Percentiles rank a stretch among this genome's conserved stretches.
phyloP scores from a whole-genome alignment of 2,797 vertebrate species.

The Alcedo quadribrachys region DNA sequence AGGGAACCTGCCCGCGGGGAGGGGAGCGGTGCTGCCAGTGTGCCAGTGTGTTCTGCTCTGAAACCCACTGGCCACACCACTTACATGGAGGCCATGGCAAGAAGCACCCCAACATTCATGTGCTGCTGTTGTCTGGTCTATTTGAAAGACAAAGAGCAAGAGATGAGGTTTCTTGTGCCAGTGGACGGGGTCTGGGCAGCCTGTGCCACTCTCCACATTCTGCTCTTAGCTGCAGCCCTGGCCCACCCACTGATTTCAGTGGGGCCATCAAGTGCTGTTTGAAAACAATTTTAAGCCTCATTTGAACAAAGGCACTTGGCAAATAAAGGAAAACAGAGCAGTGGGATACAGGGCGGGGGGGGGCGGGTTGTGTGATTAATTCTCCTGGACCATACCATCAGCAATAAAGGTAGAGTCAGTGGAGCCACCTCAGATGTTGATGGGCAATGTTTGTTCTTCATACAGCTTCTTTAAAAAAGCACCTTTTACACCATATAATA shows the following conservation, averaged over 20 bases:
- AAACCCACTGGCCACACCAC: not conserved
- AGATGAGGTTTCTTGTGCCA: not conserved
- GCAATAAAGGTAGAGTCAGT: not conserved
- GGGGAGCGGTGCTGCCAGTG: not conserved
- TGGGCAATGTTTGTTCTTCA: not conserved
- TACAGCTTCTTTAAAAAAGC: not conserved
- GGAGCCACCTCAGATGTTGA: not conserved
- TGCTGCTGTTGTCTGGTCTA: not conserved
- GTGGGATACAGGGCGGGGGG: not conserved
- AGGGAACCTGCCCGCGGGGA: not conserved
- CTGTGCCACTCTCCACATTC: not conserved
- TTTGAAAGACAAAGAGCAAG: not conserved
- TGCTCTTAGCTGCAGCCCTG: slow-evolving; percentile 51
- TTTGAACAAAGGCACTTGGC: not conserved
- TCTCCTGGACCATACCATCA: not conserved
- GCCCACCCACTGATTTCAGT: not conserved
- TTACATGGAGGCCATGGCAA: not conserved
- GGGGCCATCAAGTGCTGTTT: not conserved
- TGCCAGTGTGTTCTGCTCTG: not conserved
- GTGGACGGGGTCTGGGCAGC: not conserved
- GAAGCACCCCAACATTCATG: not conserved
- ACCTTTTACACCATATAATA: not conserved
- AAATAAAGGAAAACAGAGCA: not conserved
- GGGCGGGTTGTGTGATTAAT: not conserved
- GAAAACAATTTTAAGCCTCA: not conserved